Conservation (phyloP, 2,797 vertebrate species). For the Aeoliscus strigatus region DNA sequence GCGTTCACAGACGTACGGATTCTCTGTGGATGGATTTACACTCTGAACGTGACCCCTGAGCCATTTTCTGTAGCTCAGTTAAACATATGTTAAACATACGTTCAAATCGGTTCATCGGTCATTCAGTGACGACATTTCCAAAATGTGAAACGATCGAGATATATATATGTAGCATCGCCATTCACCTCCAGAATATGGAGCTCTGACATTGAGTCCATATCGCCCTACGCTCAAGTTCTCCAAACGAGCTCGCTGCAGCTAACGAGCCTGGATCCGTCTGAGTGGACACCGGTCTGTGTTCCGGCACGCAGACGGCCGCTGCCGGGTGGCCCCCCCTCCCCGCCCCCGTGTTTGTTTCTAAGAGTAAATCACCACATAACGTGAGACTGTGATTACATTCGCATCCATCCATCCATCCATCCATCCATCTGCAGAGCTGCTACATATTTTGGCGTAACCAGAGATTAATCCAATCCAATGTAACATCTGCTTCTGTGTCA, state of each 20-base stretch:
- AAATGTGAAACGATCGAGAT: too few species aligned
- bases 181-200: too few species aligned
- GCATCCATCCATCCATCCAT: constrained; percentile 44
- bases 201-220: too few species aligned
- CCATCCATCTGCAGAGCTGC: constrained; percentile 25
- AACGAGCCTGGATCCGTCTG: constrained; percentile 8
- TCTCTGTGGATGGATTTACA: too few species aligned
- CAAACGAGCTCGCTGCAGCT: constrained; percentile 12
- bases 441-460: neutral
- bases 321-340: too few species aligned
- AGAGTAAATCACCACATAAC: constrained; percentile 2
- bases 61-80: too few species aligned
- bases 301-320: constrained; percentile 23
- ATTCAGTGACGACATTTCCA: too few species aligned
- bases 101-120: too few species aligned
- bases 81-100: too few species aligned
- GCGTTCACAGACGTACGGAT: too few species aligned
- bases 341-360: constrained; percentile 14
- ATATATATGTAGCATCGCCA: too few species aligned
- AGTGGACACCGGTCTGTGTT: constrained; percentile 23
- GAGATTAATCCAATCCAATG: constrained; percentile 2
- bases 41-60: too few species aligned
- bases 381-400: constrained; percentile 9
- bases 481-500: constrained; percentile 13
- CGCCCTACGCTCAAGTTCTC: constrained; percentile 12